These are phyloP conservation scores for Bradypus variegatus DNA, from an alignment of 2,797 vertebrate species.

Conservation along the genomic window DNA sequence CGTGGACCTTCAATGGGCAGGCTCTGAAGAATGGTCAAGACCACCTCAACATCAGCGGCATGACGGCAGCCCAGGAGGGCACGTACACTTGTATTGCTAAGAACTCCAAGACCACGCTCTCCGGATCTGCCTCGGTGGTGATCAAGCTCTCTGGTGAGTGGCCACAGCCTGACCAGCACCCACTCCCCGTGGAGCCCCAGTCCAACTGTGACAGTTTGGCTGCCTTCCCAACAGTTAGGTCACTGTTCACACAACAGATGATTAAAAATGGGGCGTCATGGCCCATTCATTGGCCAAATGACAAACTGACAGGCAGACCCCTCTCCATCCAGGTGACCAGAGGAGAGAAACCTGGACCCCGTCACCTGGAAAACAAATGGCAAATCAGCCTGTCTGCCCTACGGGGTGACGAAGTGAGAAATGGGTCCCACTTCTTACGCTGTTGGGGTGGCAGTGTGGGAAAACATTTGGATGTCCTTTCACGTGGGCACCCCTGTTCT, in stretches of 20 bases:
- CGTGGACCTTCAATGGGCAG: conserved; percentile 60
- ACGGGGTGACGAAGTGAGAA: background rate
- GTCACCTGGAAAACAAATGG: background rate
- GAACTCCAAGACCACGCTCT: conserved; percentile 64
- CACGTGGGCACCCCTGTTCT: background rate
- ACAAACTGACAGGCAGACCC: background rate
- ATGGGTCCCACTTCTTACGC: background rate
- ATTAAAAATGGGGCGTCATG: background rate
- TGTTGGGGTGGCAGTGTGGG: background rate
- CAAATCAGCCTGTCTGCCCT: background rate
- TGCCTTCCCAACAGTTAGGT: background rate
- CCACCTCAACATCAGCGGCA: conserved; percentile 56
- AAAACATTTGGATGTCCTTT: background rate
- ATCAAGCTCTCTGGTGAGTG: conserved; percentile 63
- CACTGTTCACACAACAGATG: background rate
- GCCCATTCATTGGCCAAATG: background rate
- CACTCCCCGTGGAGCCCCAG: background rate
- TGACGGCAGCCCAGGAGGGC: conserved; percentile 50
- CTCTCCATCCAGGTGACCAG: background rate
- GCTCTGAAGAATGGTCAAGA: background rate
- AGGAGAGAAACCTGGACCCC: background rate
- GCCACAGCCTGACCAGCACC: background rate
- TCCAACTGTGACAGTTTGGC: background rate
- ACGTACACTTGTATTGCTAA: conserved; percentile 60
- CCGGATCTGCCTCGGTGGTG: conserved; percentile 59